phyloP scores from a whole-genome alignment of 2,797 vertebrate genomes.

The Knipowitschia caucasica region DNA sequence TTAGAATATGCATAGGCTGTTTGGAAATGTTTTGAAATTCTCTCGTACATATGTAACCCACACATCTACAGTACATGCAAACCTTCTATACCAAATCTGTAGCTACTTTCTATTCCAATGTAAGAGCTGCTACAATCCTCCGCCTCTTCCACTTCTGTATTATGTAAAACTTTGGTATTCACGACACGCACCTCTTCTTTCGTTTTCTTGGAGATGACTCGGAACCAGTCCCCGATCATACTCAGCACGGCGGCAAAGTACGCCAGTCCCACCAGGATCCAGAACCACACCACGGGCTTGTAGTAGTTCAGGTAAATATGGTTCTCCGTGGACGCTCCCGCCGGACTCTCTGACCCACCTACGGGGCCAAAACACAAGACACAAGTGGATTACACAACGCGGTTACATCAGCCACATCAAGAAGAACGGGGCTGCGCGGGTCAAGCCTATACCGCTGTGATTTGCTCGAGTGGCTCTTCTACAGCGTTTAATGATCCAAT shows the following conservation, averaged over 20 bases:
- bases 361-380: constrained; percentile 19
- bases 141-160: not conserved
- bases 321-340: constrained; percentile 62
- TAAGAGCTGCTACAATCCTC: not conserved
- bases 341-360: constrained; percentile 83
- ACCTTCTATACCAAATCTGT: not conserved
- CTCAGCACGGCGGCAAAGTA: constrained; percentile 99
- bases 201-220: constrained; percentile 97
- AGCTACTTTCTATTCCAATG: not conserved
- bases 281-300: constrained; percentile 97
- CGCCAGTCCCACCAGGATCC: constrained; percentile 95
- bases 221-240: constrained; percentile 98
- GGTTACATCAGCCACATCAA: not conserved
- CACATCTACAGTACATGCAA: no score
- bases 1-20: no score
- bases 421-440: not conserved
- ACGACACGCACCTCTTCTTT: constrained; percentile 89
- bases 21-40: no score
- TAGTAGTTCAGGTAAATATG: constrained; percentile 90
- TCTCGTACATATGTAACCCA: no score
- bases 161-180: constrained; percentile 1
- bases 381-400: constrained; percentile 7
- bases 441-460: no score
- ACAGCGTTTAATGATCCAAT: not conserved
- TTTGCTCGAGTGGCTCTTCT: no score